Evolutionary conservation across 2,888 invertebrate genomes (phyloP).

Genomic region (Idaea straminata): DNA sequence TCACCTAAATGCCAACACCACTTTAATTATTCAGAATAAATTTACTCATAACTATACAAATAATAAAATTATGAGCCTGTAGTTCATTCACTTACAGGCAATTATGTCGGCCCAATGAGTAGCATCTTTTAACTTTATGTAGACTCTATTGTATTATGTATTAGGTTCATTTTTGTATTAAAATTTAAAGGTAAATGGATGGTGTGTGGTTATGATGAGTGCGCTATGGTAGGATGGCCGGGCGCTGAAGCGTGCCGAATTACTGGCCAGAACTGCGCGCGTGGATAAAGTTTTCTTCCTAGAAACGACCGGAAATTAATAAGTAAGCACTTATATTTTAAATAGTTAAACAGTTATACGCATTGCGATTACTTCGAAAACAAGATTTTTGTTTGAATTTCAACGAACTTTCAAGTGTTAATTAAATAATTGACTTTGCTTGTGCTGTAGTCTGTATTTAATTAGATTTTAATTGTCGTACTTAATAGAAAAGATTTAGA

Average conservation of each 20-base stretch:
- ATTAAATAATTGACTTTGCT: not conserved
- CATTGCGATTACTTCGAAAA: slow-evolving; percentile 23
- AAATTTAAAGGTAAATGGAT: slow-evolving; percentile 28
- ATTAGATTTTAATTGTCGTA: not conserved
- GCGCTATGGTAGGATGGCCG: slow-evolving; percentile 72
- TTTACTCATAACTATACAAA: slow-evolving; percentile 47
- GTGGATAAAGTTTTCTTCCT: slow-evolving; percentile 53
- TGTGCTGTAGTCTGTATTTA: not conserved
- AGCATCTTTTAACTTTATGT: slow-evolving; percentile 25
- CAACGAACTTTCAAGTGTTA: slow-evolving; percentile 1
- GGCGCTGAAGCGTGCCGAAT: slow-evolving; percentile 59
- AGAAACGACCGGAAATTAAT: slow-evolving; percentile 50
- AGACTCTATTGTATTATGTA: slow-evolving; percentile 26
- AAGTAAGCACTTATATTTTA: slow-evolving; percentile 29
- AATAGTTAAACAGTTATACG: slow-evolving; percentile 17
- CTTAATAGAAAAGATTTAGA: not conserved
- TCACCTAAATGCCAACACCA: slow-evolving; percentile 29
- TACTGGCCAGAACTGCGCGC: slow-evolving; percentile 50
- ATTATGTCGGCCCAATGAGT: slow-evolving; percentile 49
- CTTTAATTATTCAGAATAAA: slow-evolving; percentile 42
- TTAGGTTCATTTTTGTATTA: slow-evolving; percentile 34
- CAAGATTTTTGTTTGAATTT: slow-evolving; percentile 10
- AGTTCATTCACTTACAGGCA: slow-evolving; percentile 72
- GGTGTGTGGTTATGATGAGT: slow-evolving; percentile 50
- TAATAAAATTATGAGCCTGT: slow-evolving; percentile 45